Evolutionary conservation across 2,888 invertebrate species (phyloP).

Genomic region (Teinopalpus imperialis): DNA sequence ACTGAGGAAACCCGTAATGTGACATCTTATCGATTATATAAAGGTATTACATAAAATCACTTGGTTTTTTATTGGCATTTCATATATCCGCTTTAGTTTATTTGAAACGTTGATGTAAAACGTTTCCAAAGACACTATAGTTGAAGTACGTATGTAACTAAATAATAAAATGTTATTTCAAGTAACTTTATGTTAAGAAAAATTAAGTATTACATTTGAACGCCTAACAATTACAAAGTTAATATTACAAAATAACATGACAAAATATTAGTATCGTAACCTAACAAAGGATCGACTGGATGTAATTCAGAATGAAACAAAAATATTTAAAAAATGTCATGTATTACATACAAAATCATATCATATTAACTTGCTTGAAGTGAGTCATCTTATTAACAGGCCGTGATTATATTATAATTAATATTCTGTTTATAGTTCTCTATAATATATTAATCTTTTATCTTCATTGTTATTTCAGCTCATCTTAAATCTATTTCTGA

Average conservation of each 20-base stretch:
- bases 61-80: constrained; percentile 1
- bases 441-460: too few relatives aligned
- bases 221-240: background rate
- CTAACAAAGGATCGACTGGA: too few relatives aligned
- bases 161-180: background rate
- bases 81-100: constrained; percentile 10
- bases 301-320: too few relatives aligned
- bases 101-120: background rate
- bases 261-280: background rate
- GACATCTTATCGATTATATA: background rate
- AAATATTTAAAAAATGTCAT: too few relatives aligned
- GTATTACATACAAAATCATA: too few relatives aligned
- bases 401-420: too few relatives aligned
- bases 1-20: constrained; percentile 1
- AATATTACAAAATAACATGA: background rate
- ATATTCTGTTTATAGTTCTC: too few relatives aligned
- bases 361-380: too few relatives aligned
- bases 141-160: background rate
- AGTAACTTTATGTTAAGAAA: background rate
- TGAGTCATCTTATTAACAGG: too few relatives aligned
- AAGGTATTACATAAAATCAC: background rate
- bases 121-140: background rate
- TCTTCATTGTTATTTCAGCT: too few relatives aligned
- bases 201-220: too few relatives aligned
- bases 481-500: too few relatives aligned